Conservation (phyloP, 2,797 vertebrate species). For the Notoglanidium macrostoma region DNA sequence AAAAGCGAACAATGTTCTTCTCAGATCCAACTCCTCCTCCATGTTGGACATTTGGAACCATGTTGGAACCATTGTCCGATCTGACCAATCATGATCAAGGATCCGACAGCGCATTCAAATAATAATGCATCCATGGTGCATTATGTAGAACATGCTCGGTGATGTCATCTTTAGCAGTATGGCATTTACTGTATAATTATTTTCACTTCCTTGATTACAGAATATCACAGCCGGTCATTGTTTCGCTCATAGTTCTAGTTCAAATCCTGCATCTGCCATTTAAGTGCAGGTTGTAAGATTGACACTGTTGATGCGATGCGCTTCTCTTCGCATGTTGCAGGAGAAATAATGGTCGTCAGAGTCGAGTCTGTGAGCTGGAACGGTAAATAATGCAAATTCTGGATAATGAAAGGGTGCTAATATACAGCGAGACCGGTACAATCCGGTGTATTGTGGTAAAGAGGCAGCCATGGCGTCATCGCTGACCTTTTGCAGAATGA, state of each 20-base stretch:
- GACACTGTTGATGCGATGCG: neutral
- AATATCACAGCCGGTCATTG: too few relatives aligned
- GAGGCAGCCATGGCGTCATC: neutral
- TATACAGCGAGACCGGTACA: neutral
- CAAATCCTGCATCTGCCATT: neutral
- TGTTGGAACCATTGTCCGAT: neutral
- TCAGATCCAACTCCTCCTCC: neutral
- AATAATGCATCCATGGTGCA: too few relatives aligned
- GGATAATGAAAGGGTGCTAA: neutral
- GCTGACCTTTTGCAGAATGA: constrained; percentile 20
- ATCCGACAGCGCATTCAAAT: neutral
- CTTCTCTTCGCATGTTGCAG: neutral
- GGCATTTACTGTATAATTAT: neutral
- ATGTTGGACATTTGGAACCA: neutral
- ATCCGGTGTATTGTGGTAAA: neutral
- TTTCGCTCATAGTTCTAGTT: neutral
- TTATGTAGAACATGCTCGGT: too few relatives aligned
- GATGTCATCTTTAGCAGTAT: neutral
- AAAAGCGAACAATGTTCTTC: neutral
- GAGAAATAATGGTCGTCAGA: neutral
- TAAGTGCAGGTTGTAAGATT: neutral
- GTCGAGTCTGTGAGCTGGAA: neutral
- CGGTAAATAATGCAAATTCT: neutral
- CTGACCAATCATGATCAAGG: neutral
- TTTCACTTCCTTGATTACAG: neutral